Conservation (phyloP, 2,797 vertebrate genomes). For the Syndactyla subalaris region DNA sequence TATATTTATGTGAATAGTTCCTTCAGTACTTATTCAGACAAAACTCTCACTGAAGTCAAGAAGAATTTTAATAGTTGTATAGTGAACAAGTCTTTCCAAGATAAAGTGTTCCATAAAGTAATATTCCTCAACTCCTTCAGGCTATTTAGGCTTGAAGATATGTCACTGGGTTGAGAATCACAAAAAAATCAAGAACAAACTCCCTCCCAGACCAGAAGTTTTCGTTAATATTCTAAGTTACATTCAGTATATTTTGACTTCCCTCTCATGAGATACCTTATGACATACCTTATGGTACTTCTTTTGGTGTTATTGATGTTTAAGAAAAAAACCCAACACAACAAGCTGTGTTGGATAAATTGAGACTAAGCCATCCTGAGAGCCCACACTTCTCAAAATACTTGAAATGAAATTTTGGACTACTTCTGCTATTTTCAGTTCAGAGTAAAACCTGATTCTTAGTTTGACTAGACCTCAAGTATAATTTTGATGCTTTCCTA, state of each 20-base stretch:
- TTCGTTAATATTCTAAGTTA: neutral
- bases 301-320: neutral
- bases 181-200: neutral
- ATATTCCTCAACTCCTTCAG: neutral
- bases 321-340: rapidly evolving
- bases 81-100: neutral
- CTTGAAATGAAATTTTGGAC: neutral
- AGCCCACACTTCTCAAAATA: neutral
- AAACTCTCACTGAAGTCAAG: neutral
- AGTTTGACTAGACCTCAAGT: neutral
- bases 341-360: neutral
- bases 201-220: neutral
- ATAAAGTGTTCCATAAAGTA: neutral
- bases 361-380: neutral
- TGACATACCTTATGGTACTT: neutral
- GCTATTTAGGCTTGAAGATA: neutral
- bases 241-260: neutral
- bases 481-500: neutral
- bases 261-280: neutral
- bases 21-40: neutral
- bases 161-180: neutral
- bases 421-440: neutral
- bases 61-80: neutral
- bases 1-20: neutral
- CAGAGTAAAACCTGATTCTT: neutral